phyloP scores from a whole-genome alignment of 2,888 invertebrate species.

The Lissonota sp. region DNA sequence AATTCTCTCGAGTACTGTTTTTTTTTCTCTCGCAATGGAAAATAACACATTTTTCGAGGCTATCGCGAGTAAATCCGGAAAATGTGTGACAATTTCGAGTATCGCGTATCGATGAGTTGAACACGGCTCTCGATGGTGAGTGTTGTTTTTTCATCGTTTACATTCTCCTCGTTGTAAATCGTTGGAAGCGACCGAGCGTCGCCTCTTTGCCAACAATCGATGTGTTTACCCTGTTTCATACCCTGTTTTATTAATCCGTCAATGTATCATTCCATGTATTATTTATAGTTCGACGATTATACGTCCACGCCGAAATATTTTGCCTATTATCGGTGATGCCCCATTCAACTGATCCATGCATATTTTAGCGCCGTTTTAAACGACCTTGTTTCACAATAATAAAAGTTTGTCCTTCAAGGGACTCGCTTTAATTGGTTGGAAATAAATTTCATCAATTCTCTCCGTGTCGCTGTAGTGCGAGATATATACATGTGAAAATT shows the following conservation, averaged over 20 bases:
- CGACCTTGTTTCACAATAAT: background rate
- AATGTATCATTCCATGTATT: slow-evolving; percentile 6
- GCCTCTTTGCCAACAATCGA: slow-evolving; percentile 46
- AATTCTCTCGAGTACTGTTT: no score
- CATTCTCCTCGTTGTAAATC: slow-evolving; percentile 44
- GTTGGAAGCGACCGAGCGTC: slow-evolving; percentile 44
- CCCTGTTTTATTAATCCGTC: background rate
- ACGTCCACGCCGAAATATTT: background rate
- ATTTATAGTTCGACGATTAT: slow-evolving; percentile 42
- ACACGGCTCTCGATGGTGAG: background rate
- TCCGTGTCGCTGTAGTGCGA: background rate
- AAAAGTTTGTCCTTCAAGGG: background rate
- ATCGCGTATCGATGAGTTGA: slow-evolving; percentile 28
- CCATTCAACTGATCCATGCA: background rate
- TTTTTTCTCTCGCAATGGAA: no score
- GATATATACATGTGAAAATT: slow-evolving; percentile 8
- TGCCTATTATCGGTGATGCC: slow-evolving; percentile 14
- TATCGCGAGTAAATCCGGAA: background rate
- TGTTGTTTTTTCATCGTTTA: slow-evolving; percentile 43
- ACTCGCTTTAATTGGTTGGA: slow-evolving; percentile 26
- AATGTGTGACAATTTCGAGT: background rate
- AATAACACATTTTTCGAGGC: background rate
- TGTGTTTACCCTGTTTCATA: slow-evolving; percentile 30
- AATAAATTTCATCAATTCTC: slow-evolving; percentile 34
- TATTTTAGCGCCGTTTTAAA: no score